Base-by-base conservation (phyloP, 1,140 invertebrate species). In the Magallana gigas region DNA sequence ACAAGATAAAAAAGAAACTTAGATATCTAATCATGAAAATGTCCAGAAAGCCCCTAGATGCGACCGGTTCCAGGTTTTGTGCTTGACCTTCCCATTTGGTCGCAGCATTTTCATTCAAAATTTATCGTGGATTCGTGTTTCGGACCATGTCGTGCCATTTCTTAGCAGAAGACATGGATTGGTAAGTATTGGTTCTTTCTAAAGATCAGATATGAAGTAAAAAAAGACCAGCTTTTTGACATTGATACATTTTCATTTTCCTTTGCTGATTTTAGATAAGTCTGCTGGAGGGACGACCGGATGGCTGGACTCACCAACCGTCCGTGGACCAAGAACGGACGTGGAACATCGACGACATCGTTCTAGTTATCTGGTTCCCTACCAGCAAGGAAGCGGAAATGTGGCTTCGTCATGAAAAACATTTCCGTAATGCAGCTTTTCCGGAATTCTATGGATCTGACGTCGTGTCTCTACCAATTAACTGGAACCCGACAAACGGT, bases 71-170 rank as follows among this genome's bases (percentile, higher is more conserved):
- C 23, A 29, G 8, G 36, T 62, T 12, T 62, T 16, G 60, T 76
- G 68, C 7, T 76, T 76, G 12, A 36, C 23, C 14, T 23, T 48
- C 23, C 68, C 12, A 36, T 29, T 12, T 12, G 8, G 68, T 76
- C 68, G 68, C 68, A 76, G 68, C 68, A 76, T 76, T 76, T 76
- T 76, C 68, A 76, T 76, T 29, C 68, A 76, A 76, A 76, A 76
- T 76, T 76, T 76, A 76, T 76, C 68, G 68, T 76, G 68, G 18
- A 29, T 76, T 76, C 68, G 68, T 76, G 68, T 76, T 76, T 68
- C 14, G 9, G 68, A 29, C 68, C 68, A 76, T 76, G 68, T 76
- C 68, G 68, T 9, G 68, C 68, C 14, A 36, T 76, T 76, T 76
- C 68, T 23, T 71, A 71, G 36, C 23, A 9, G 68, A 76, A 11